These are phyloP conservation scores for Melanostigma gelatinosum DNA, from an alignment of 2,113 vertebrate species.

Conservation along the genomic window DNA sequence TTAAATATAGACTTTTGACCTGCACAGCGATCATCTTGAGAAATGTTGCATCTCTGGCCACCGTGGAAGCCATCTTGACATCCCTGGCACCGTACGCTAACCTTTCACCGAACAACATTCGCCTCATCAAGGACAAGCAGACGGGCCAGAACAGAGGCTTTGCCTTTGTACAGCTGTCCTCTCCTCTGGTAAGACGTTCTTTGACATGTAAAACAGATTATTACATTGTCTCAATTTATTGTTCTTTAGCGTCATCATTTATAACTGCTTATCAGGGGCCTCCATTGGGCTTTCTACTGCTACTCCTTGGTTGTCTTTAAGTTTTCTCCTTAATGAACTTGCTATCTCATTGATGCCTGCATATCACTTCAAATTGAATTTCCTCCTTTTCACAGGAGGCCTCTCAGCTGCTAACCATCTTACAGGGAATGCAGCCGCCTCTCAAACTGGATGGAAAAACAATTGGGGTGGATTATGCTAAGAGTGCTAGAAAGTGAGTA, in stretches of 20 bases:
- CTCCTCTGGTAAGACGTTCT: slow-evolving; percentile 88
- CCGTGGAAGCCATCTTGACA: slow-evolving; percentile 95
- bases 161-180: slow-evolving; percentile 96
- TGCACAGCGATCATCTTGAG: slow-evolving; percentile 94
- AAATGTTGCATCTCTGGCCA: slow-evolving; percentile 94
- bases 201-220: background rate
- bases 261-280: background rate
- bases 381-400: slow-evolving; percentile 87
- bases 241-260: background rate
- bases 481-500: slow-evolving; percentile 98
- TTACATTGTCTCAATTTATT: background rate
- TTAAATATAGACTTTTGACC: slow-evolving; percentile 8
- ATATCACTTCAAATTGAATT: background rate
- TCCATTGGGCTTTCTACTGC: background rate
- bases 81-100: slow-evolving; percentile 95
- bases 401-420: slow-evolving; percentile 94
- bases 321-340: background rate
- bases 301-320: background rate
- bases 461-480: slow-evolving; percentile 98
- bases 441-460: slow-evolving; percentile 98
- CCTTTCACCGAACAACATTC: slow-evolving; percentile 94
- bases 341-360: background rate
- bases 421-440: slow-evolving; percentile 95
- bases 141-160: slow-evolving; percentile 98
- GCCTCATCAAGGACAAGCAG: slow-evolving; percentile 98